phyloP scores from a whole-genome alignment of 2,797 vertebrate genomes.

The Chrysocyon brachyurus region DNA sequence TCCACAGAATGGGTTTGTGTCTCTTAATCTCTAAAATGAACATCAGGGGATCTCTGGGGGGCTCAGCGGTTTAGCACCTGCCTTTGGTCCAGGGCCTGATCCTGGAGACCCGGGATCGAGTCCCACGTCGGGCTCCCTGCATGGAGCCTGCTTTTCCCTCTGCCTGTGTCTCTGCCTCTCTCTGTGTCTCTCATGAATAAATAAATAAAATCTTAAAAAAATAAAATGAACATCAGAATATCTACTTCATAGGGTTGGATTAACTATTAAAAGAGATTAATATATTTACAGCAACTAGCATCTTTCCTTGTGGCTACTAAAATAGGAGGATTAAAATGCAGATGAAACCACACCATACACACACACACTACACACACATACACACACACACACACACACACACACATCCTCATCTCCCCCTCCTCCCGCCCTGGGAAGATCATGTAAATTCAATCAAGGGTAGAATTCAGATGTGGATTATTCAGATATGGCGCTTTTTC shows the following conservation, averaged over 20 bases:
- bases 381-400: background rate
- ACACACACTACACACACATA: background rate
- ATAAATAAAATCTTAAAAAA: too few species aligned
- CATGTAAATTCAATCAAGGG: background rate
- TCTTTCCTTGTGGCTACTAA: background rate
- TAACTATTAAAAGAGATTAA: background rate
- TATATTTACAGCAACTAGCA: background rate
- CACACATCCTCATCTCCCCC: too few species aligned
- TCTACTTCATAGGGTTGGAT: background rate
- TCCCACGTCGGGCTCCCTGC: too few species aligned
- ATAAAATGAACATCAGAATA: conserved; percentile 39
- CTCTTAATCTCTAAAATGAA: conserved; percentile 40
- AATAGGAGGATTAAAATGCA: background rate
- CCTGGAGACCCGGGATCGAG: too few species aligned
- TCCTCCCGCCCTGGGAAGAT: background rate
- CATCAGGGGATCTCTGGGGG: background rate
- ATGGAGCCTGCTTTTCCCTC: too few species aligned
- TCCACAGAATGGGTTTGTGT: background rate
- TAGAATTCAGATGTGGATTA: background rate
- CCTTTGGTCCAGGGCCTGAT: too few species aligned
- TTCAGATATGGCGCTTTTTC: background rate
- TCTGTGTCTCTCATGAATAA: too few species aligned
- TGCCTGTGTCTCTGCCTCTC: too few species aligned
- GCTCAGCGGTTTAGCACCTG: too few species aligned
- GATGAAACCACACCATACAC: background rate